Percentiles rank a stretch among this genome's conserved stretches.
Evolutionary conservation across 35 echinoderm and acorn worm genomes (phyloP).

Genomic region (Hemicentrotus pulcherrimus): DNA sequence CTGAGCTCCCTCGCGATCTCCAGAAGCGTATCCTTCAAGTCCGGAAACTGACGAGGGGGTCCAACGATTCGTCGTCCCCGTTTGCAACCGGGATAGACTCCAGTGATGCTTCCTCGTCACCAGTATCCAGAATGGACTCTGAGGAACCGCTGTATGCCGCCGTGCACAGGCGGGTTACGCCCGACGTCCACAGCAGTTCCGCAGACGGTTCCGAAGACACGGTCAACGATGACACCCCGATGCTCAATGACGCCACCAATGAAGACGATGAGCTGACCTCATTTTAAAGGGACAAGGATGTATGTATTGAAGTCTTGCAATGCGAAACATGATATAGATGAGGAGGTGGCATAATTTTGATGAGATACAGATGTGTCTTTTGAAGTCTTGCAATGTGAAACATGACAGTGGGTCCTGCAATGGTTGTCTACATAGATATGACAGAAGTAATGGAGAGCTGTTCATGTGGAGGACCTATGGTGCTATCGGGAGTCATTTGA

Average conservation of each 20-base stretch:
- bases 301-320: background rate
- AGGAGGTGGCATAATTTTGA: no score
- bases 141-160: background rate
- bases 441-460: background rate
- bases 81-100: background rate
- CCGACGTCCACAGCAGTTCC: background rate
- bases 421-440: background rate
- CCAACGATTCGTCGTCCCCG: background rate
- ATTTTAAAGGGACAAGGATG: background rate
- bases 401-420: background rate
- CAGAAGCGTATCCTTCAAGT: slow-evolving; percentile 16
- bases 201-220: background rate
- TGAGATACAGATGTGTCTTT: no score
- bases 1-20: background rate
- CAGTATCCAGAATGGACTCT: background rate
- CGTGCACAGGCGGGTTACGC: background rate
- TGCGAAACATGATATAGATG: background rate
- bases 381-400: background rate
- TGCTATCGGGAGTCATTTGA: background rate
- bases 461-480: background rate
- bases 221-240: background rate
- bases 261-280: background rate
- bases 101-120: background rate
- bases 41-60: background rate
- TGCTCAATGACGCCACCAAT: background rate